These are phyloP conservation scores for Chloropsis cyanopogon DNA, from an alignment of 2,113 vertebrate species.

Conservation along the genomic window DNA sequence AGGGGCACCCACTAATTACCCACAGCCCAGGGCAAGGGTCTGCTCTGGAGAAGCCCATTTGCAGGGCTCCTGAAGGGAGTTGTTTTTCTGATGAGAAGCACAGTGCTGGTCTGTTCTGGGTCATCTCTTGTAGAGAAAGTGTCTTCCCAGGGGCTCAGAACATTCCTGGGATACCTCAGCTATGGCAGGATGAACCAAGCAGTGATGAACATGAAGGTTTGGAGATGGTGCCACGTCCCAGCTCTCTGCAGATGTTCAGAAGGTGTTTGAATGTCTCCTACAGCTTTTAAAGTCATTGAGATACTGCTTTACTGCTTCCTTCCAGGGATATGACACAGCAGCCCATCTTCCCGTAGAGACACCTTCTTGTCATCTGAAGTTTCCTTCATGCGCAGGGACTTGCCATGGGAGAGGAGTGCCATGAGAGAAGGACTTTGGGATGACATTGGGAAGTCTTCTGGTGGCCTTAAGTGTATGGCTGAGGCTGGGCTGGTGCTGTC, in stretches of 20 bases:
- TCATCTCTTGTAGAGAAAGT: background rate
- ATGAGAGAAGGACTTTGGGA: background rate
- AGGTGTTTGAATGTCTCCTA: background rate
- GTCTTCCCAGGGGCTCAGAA: fast-evolving
- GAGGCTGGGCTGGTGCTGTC: background rate
- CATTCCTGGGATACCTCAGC: background rate
- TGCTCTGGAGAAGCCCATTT: background rate
- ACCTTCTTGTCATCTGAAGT: background rate
- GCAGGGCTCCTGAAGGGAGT: background rate
- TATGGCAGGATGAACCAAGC: background rate
- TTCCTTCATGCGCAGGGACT: background rate
- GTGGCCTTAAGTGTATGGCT: background rate
- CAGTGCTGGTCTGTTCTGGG: background rate
- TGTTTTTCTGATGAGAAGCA: background rate
- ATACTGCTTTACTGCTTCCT: background rate
- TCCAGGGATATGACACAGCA: fast-evolving
- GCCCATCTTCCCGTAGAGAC: fast-evolving
- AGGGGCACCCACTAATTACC: background rate
- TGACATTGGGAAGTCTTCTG: background rate
- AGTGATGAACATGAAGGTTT: fast-evolving
- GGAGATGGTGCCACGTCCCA: background rate
- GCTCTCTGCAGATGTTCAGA: background rate
- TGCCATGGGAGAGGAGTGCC: background rate
- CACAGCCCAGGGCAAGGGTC: background rate
- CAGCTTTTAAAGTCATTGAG: background rate